phyloP scores from a whole-genome alignment of 1,140 invertebrate species.

The Diachasmimorpha longicaudata region DNA sequence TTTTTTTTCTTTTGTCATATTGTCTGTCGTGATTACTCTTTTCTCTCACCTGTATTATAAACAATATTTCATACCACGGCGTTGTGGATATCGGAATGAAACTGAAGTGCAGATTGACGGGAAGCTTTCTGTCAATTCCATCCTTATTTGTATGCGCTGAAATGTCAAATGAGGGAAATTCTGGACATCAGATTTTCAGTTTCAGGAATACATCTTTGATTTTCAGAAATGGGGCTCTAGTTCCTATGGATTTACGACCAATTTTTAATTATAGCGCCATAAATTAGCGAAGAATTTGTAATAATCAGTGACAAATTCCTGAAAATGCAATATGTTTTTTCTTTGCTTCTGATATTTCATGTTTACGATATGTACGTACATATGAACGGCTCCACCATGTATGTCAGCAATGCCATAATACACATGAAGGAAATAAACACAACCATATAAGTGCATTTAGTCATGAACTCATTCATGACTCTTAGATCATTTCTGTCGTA shows the following conservation, averaged over 20 bases:
- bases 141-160: too few species aligned
- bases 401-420: background rate
- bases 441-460: background rate
- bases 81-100: background rate
- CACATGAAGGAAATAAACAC: background rate
- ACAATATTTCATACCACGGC: background rate
- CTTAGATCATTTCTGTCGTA: constrained; percentile 9
- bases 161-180: background rate
- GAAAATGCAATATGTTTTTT: too few species aligned
- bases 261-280: too few species aligned
- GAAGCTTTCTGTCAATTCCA: background rate
- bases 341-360: too few species aligned
- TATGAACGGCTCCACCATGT: background rate
- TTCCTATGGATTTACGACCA: too few species aligned
- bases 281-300: too few species aligned
- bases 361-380: background rate
- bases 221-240: background rate
- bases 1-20: background rate
- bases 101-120: background rate
- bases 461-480: constrained; percentile 9
- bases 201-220: background rate
- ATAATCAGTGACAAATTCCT: too few species aligned
- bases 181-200: too few species aligned
- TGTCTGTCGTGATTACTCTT: background rate
- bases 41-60: background rate